Evolutionary conservation across 92 coral and sea anemone genomes (phyloP).

Genomic region (Phenganax stokvisi): DNA sequence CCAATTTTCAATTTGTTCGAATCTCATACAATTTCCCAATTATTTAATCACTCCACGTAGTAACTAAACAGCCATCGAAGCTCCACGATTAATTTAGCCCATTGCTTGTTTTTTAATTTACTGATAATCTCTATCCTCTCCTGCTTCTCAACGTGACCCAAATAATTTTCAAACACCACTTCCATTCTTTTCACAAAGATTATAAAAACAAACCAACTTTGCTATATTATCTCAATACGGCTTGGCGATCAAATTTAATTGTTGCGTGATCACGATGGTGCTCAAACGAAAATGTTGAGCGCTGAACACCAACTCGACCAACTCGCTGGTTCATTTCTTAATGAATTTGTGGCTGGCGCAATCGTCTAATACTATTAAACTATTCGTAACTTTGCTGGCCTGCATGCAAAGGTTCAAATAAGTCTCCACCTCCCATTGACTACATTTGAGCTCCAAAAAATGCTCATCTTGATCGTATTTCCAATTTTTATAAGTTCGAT

Average conservation of each 20-base stretch:
- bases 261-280: slow-evolving; percentile 32
- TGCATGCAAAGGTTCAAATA: background rate
- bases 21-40: too few relatives aligned
- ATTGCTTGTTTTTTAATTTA: background rate
- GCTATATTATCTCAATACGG: slow-evolving; percentile 35
- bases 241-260: slow-evolving; percentile 24
- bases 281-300: slow-evolving; percentile 18
- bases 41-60: background rate
- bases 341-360: background rate
- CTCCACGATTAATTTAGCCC: background rate
- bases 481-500: background rate
- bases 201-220: slow-evolving; percentile 23
- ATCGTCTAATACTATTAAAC: background rate
- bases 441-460: background rate
- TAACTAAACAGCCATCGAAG: slow-evolving; percentile 7
- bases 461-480: background rate
- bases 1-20: too few relatives aligned
- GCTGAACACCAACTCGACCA: slow-evolving; percentile 15
- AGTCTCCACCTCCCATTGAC: background rate
- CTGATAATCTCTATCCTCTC: background rate
- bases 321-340: background rate
- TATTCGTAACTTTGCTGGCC: background rate
- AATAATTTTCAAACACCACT: slow-evolving; percentile 20
- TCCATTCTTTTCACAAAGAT: slow-evolving; percentile 12
- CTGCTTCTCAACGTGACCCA: background rate